A percentile compares a stretch with the other conserved stretches of the same genome.
Evolutionary conservation across 2,888 invertebrate species (phyloP).

Genomic region (Phengaris arion): DNA sequence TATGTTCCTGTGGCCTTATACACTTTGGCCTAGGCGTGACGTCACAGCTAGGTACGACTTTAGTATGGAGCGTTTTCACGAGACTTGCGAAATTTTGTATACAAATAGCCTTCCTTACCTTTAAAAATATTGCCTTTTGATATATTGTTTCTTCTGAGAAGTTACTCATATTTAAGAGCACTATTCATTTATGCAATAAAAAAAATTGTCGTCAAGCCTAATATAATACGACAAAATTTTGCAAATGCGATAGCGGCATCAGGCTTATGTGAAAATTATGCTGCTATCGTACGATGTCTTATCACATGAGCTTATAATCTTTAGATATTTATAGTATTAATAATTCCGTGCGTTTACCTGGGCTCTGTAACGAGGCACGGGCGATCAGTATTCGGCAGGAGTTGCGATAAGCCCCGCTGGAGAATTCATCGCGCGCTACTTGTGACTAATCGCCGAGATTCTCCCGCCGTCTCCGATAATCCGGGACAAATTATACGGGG

Average conservation of each 20-base stretch:
- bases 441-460: conserved; percentile 77
- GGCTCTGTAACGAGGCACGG: conserved; percentile 51
- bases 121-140: too few species aligned
- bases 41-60: too few species aligned
- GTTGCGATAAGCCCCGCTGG: conserved; percentile 62
- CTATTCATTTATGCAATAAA: too few species aligned
- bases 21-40: too few species aligned
- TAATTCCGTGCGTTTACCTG: conserved; percentile 68
- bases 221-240: background rate
- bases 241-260: background rate
- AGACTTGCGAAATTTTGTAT: too few species aligned
- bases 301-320: background rate
- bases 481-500: conserved; percentile 74
- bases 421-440: conserved; percentile 61
- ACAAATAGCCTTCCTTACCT: too few species aligned
- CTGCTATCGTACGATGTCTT: background rate
- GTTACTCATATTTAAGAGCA: too few species aligned
- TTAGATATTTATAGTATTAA: conserved; percentile 56
- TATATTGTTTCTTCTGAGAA: too few species aligned
- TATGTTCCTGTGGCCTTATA: too few species aligned
- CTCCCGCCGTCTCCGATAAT: conserved; percentile 75
- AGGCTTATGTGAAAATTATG: background rate
- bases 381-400: conserved; percentile 71
- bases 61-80: too few species aligned
- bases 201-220: background rate